Evolutionary conservation across 2,113 vertebrate genomes (phyloP), one percentile per base, ranked within the genome.

Genomic region (Aspidoscelis tigris): DNA sequence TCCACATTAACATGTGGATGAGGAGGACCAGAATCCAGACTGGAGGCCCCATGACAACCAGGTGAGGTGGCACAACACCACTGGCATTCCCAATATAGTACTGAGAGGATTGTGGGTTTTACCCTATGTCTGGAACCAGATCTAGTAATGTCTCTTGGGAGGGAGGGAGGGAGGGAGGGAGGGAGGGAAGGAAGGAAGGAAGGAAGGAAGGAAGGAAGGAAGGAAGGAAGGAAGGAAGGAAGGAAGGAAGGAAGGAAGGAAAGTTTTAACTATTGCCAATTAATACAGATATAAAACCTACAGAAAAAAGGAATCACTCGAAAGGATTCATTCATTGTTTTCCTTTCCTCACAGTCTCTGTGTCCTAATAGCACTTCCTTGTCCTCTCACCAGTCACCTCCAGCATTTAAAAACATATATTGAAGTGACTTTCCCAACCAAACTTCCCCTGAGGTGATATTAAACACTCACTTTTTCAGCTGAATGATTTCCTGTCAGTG

Each of bases 401-500:
- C 82, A 89, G 81, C 88, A 88, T 88, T 33, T 86, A 94, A 91
- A 92, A 94, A 84, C 47, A 4, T 80, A 84, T 84, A 92, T 93
- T 94, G 93, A 94, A 94, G 90, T 91, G 93, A 93, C 90, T 78
- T 90, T 89, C 88, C 89, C 85, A 93, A 88, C 82, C 87, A 80
- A 93, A 86, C 91, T 58, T 85, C 80, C 83, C 93, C 90, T 87
- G 74, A 91, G 88, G 90, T 92, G 91, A 90, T 91, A 94, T 94
- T 95, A 95, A 96, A 94, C 89, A 93, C 91, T 92, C 91, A 89
- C 88, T 92, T 94, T 95, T 92, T 92, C 88, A 75, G 39, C 84
- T 90, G 93, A 96, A 95, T 89, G 94, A 96, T 96, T 96, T 96
- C 93, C 96, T 95, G 95, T 95, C 96, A 96, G 79, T 83, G 44